These are phyloP conservation scores for Amphipyra berbera DNA, from an alignment of 2,888 invertebrate species.

Conservation along the genomic window DNA sequence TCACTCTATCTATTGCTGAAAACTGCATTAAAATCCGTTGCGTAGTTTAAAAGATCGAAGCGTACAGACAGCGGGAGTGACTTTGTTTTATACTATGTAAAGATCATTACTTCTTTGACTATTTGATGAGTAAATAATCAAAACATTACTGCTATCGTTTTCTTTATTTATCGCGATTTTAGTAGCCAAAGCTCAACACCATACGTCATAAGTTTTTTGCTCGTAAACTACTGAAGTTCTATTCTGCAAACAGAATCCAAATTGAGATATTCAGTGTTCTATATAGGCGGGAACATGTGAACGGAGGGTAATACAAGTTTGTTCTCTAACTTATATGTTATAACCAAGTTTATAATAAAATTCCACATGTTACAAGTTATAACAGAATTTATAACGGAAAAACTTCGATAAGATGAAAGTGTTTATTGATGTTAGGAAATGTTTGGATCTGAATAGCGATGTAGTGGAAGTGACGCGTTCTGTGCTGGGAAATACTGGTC, in stretches of 20 bases:
- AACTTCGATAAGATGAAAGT: slow-evolving; percentile 1
- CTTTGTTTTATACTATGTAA: no score
- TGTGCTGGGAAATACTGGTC: no score
- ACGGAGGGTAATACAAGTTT: slow-evolving; percentile 27
- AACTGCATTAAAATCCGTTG: no score
- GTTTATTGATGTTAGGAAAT: not conserved
- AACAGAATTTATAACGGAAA: slow-evolving; percentile 43
- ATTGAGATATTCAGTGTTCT: slow-evolving; percentile 23
- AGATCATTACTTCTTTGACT: no score
- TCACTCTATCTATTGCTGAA: no score
- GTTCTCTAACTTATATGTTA: slow-evolving; percentile 21
- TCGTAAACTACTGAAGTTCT: slow-evolving; percentile 23
- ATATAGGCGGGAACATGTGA: slow-evolving; percentile 24
- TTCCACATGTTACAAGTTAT: slow-evolving; percentile 45
- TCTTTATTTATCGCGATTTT: not conserved
- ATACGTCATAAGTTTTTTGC: slow-evolving; percentile 12
- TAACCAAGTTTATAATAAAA: slow-evolving; percentile 46
- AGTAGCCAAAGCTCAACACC: slow-evolving; percentile 9
- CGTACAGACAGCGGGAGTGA: no score
- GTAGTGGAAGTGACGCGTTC: no score
- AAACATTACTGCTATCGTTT: not conserved
- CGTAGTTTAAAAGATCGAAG: no score
- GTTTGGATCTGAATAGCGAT: no score
- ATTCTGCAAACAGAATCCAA: slow-evolving; percentile 24
- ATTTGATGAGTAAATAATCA: no score